These are phyloP conservation scores for Coelopa frigida DNA, from an alignment of 1,140 invertebrate genomes.

Conservation along the genomic window DNA sequence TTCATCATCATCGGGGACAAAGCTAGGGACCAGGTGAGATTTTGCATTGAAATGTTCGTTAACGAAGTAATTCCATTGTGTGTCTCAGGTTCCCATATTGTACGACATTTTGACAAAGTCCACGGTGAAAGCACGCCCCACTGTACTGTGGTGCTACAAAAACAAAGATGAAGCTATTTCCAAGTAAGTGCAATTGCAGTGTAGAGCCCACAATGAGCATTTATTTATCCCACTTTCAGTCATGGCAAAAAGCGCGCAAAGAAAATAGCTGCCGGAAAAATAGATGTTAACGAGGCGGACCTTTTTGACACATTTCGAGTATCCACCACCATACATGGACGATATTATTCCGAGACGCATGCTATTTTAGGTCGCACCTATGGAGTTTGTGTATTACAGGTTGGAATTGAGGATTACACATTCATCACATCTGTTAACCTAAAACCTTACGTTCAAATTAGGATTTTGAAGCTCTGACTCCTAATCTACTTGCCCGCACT, in stretches of 20 bases:
- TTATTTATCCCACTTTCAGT: conserved; percentile 48
- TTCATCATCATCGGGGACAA: conserved; percentile 95
- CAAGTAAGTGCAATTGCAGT: conserved; percentile 52
- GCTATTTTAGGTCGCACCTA: conserved; percentile 97
- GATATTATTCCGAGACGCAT: conserved; percentile 97
- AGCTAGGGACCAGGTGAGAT: conserved; percentile 82
- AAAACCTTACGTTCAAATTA: conserved; percentile 44
- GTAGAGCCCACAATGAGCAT: background rate
- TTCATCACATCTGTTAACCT: background rate
- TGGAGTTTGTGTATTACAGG: conserved; percentile 93
- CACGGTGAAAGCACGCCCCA: conserved; percentile 82
- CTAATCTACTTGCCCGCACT: conserved; percentile 93
- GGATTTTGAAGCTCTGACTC: conserved; percentile 99
- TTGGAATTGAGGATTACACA: conserved; percentile 34
- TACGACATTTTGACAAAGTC: conserved; percentile 97
- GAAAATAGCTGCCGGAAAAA: conserved; percentile 81
- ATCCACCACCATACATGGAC: conserved; percentile 93
- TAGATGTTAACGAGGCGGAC: conserved; percentile 92
- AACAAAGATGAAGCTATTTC: conserved; percentile 81
- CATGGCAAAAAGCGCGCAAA: conserved; percentile 92
- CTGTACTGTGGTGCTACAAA: conserved; percentile 98
- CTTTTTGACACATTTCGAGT: conserved; percentile 95
- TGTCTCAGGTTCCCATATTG: conserved; percentile 77
- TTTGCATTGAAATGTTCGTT: conserved; percentile 11
- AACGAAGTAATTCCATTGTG: conserved; percentile 7